Evolutionary conservation across 2,888 invertebrate genomes (phyloP).

Genomic region (Callinectes sapidus): DNA sequence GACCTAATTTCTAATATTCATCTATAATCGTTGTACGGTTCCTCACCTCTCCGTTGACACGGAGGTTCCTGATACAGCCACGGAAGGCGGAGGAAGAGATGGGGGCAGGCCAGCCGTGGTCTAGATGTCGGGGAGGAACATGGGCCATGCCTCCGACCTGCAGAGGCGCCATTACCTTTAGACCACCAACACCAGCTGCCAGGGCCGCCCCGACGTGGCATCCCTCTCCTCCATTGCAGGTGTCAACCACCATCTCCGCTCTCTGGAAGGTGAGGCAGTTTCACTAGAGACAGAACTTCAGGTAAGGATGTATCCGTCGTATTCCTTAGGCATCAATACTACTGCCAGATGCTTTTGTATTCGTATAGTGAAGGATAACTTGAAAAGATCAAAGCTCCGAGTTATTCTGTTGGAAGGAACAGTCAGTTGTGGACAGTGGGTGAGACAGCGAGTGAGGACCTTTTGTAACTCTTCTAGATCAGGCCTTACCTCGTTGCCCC

Average conservation of each 20-base stretch:
- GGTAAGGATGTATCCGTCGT: neutral
- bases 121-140: slow-evolving; percentile 90
- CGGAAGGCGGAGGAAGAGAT: slow-evolving; percentile 93
- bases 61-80: slow-evolving; percentile 95
- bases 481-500: slow-evolving; percentile 43
- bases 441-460: no score
- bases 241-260: slow-evolving; percentile 51
- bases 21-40: neutral
- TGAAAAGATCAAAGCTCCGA: neutral
- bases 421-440: no score
- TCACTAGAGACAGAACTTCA: neutral
- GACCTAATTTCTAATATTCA: neutral
- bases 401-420: neutral
- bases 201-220: slow-evolving; percentile 93
- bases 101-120: slow-evolving; percentile 93
- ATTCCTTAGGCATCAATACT: neutral
- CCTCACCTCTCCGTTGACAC: slow-evolving; percentile 59
- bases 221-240: slow-evolving; percentile 41
- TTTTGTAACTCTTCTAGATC: no score
- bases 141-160: slow-evolving; percentile 95
- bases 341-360: neutral
- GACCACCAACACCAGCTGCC: slow-evolving; percentile 94
- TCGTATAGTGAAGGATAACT: neutral
- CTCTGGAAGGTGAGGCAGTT: slow-evolving; percentile 19
- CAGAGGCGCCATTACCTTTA: slow-evolving; percentile 95